phyloP scores from a whole-genome alignment of 2,888 invertebrate genomes.

The Ophonus ardosiacus region DNA sequence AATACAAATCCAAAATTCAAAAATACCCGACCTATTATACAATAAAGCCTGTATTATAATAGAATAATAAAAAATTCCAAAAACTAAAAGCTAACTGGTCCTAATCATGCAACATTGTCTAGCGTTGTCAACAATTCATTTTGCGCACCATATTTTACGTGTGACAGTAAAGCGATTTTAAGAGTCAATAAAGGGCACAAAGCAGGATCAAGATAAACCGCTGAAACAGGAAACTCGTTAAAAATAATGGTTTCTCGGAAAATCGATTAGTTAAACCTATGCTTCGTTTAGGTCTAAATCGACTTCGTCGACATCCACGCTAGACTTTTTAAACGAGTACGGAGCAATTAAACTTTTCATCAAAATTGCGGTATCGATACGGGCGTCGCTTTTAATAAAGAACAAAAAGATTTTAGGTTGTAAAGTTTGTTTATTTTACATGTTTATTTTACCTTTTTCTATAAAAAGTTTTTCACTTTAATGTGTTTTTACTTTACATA shows the following conservation, averaged over 20 bases:
- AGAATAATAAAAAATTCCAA: not conserved
- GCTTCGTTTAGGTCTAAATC: slow-evolving; percentile 25
- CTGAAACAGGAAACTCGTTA: slow-evolving; percentile 47
- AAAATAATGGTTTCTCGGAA: slow-evolving; percentile 53
- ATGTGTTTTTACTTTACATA: not conserved
- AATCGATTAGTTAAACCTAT: slow-evolving; percentile 45
- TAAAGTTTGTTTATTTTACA: not conserved
- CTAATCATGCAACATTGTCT: not conserved
- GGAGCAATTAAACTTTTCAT: slow-evolving; percentile 11
- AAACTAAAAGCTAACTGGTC: not conserved
- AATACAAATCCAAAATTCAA: no score
- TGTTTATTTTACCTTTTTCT: not conserved
- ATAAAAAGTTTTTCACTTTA: not conserved
- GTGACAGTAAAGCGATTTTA: slow-evolving; percentile 19
- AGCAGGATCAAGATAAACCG: slow-evolving; percentile 37
- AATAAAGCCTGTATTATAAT: no score
- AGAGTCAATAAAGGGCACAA: slow-evolving; percentile 40
- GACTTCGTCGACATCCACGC: not conserved
- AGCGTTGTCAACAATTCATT: slow-evolving; percentile 13
- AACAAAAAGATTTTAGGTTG: no score
- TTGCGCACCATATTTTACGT: slow-evolving; percentile 21
- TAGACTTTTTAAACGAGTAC: not conserved
- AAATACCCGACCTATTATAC: no score
- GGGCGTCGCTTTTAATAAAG: not conserved
- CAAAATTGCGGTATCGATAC: not conserved